Evolutionary conservation across 2,888 invertebrate genomes (phyloP).

Genomic region (Epirrita christyi): DNA sequence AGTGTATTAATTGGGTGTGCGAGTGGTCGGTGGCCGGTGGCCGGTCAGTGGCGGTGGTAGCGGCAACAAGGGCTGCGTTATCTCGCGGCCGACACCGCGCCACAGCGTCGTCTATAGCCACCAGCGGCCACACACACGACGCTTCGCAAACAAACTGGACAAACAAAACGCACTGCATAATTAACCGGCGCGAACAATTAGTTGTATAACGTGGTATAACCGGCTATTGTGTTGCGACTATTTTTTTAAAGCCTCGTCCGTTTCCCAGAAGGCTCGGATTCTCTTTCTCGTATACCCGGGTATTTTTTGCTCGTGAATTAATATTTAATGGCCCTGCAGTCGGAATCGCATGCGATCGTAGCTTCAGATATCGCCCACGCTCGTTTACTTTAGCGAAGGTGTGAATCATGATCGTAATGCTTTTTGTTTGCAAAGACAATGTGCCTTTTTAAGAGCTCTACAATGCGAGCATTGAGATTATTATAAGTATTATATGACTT

Average conservation of each 20-base stretch:
- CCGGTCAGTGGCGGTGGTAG: constrained; percentile 20
- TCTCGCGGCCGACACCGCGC: constrained; percentile 23
- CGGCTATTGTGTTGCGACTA: constrained; percentile 70
- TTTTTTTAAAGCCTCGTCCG: constrained; percentile 58
- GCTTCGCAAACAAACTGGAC: constrained; percentile 47
- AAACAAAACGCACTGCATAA: constrained; percentile 67
- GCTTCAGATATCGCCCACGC: constrained; percentile 58
- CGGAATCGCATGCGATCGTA: constrained; percentile 65
- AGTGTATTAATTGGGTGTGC: constrained; percentile 39
- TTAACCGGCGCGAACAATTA: constrained; percentile 77
- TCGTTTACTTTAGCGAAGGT: constrained; percentile 58
- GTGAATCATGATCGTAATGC: constrained; percentile 40
- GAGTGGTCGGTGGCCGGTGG: constrained; percentile 19
- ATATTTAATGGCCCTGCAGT: constrained; percentile 70
- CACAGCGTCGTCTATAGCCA: too few relatives aligned
- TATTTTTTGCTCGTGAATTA: constrained; percentile 70
- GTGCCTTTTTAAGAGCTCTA: constrained; percentile 24
- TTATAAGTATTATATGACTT: constrained; percentile 31
- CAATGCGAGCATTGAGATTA: constrained; percentile 35
- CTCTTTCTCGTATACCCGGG: constrained; percentile 52
- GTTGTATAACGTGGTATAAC: constrained; percentile 78
- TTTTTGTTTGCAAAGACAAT: constrained; percentile 36
- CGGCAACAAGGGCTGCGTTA: constrained; percentile 34
- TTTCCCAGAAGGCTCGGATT: constrained; percentile 77
- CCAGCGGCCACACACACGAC: constrained; percentile 36